Evolutionary conservation across 2,113 vertebrate genomes (phyloP), one percentile per base, ranked within the genome.

Genomic region (Rhagologus leucostigma): DNA sequence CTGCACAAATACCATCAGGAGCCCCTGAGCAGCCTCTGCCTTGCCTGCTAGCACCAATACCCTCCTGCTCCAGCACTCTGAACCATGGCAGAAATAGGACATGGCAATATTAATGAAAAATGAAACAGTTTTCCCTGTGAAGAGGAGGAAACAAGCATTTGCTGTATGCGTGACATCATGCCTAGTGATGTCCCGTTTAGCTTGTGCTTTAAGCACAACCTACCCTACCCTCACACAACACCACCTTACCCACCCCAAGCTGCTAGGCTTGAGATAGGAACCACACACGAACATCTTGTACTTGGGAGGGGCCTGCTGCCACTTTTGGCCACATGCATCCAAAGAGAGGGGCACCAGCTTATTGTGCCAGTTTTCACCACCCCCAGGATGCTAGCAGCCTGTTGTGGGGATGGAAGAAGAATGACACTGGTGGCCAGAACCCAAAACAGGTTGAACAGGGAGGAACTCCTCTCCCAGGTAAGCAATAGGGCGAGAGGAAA

Each of bases 241-340:
- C 14, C 6, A 6, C 37, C 42, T 59, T 47, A 65, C 32, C 37
- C 62, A 79, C 42, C 44, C 49, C 32, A 26, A 70, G 50, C 23
- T 49, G 35, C 71, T 35, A 5, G 1, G 1, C 70, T 84, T 0
- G 0, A 63, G 62, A 47, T 4, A 81, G 37, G 53, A 86, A 14
- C 13, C 60, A 46, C 2, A 5, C 29, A 57, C 1, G 4, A 78
- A 60, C 29, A 47, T 9, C 52, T 41, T 53, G 70, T 27, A 33
- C 55, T 21, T 56, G 41, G 44, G 35, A 78, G 44, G 44, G 55
- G 33, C 39, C 44, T 67, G 26, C 29, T 88, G 35, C 13, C 20
- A 53, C 67, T 83, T 93, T 32, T 53, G 56, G 39, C 30, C 57
- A 37, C 2, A 6, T 16, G n/a, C 7, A 30, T 29, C 29, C 3